Conservation (phyloP, 2,797 vertebrate species). For the Hemibagrus guttatus region DNA sequence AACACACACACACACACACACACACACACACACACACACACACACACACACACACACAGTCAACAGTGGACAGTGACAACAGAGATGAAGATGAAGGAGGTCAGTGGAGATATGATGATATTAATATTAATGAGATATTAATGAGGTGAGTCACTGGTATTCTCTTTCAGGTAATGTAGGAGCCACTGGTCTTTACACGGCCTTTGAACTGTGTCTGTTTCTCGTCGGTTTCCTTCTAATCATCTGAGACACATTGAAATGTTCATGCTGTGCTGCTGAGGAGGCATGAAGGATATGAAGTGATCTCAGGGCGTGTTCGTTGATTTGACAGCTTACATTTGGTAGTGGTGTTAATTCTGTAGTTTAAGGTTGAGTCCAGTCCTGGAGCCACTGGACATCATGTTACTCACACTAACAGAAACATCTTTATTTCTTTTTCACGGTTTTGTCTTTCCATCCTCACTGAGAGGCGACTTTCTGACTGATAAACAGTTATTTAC, state of each 20-base stretch:
- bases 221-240: conserved; percentile 34
- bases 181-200: conserved; percentile 28
- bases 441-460: neutral
- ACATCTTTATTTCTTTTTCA: neutral
- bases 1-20: neutral
- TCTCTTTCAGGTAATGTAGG: conserved; percentile 47
- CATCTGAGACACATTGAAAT: conserved; percentile 29
- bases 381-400: neutral
- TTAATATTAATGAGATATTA: conserved; percentile 39
- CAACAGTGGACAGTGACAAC: neutral
- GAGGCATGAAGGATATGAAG: neutral
- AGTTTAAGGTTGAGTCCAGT: neutral
- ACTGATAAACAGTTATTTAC: neutral
- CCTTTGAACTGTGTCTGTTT: conserved; percentile 23
- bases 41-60: no score
- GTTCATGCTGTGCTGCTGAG: conserved; percentile 45
- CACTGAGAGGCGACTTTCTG: neutral
- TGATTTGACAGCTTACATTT: neutral
- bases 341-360: neutral
- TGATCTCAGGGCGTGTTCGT: neutral
- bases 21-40: no score
- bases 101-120: neutral
- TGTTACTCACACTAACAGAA: neutral
- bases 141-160: conserved; percentile 21
- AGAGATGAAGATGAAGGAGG: neutral